Percentiles rank a stretch among this genome's conserved stretches.
phyloP scores from a whole-genome alignment of 2,888 invertebrate species.

The Melanchra persicariae region DNA sequence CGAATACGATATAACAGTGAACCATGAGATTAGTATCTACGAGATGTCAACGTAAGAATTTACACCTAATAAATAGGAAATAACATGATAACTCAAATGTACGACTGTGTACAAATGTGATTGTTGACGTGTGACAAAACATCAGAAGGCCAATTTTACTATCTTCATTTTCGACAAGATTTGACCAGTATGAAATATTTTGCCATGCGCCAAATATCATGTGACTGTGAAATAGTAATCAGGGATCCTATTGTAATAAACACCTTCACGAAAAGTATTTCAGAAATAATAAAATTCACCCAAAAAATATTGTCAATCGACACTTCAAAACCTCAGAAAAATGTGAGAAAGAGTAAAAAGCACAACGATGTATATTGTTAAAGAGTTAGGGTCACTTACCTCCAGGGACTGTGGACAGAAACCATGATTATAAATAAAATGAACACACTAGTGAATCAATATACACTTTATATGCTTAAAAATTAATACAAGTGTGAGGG shows the following conservation, averaged over 20 bases:
- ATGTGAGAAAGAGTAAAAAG: conserved; percentile 42
- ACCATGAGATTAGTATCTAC: conserved; percentile 58
- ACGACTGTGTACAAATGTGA: conserved; percentile 27
- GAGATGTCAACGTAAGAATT: conserved; percentile 53
- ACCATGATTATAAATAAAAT: conserved; percentile 89
- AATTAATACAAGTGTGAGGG: conserved; percentile 85
- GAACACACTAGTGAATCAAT: conserved; percentile 89
- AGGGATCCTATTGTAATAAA: conserved; percentile 42
- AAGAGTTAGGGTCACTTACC: conserved; percentile 86
- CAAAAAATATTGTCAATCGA: conserved; percentile 37
- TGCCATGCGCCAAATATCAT: conserved; percentile 55
- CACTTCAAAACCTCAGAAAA: conserved; percentile 54
- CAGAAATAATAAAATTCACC: conserved; percentile 39
- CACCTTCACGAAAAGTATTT: conserved; percentile 48
- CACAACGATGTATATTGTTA: conserved; percentile 56
- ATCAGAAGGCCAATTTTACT: neutral
- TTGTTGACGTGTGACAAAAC: conserved; percentile 48
- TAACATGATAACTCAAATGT: conserved; percentile 45
- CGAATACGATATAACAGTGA: conserved; percentile 63
- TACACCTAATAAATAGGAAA: conserved; percentile 49
- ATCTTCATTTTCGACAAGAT: neutral
- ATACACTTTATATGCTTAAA: conserved; percentile 91
- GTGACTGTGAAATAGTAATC: conserved; percentile 24
- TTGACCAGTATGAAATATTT: conserved; percentile 28
- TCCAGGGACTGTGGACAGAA: conserved; percentile 87